phyloP scores from a whole-genome alignment of 2,797 vertebrate species.

The Enteromius afrohamiltoni region DNA sequence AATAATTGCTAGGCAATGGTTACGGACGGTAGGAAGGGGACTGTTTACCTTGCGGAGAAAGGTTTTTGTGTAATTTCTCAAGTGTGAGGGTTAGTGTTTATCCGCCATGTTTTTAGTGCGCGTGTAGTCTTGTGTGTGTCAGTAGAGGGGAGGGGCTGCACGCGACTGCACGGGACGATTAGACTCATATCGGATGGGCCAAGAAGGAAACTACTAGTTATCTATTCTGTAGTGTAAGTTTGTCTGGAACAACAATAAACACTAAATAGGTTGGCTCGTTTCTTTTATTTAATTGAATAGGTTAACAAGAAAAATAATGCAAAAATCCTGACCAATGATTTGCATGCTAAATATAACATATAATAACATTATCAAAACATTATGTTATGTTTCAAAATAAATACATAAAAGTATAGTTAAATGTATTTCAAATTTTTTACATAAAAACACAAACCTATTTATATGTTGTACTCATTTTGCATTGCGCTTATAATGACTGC shows the following conservation, averaged over 20 bases:
- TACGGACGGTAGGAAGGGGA: constrained; percentile 54
- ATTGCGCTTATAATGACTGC: background rate
- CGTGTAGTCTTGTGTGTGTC: constrained; percentile 56
- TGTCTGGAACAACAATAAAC: background rate
- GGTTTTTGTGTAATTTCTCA: constrained; percentile 72
- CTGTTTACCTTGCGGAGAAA: constrained; percentile 76
- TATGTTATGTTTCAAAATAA: background rate
- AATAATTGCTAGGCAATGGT: constrained; percentile 37
- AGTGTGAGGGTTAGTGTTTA: constrained; percentile 75
- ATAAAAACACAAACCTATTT: background rate
- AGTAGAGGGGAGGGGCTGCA: constrained; percentile 48
- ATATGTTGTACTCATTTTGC: background rate
- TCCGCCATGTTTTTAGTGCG: constrained; percentile 80
- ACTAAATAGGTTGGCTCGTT: background rate
- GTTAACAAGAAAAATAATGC: background rate
- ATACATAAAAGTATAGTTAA: background rate
- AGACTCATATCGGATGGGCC: constrained; percentile 4
- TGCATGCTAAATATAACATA: background rate
- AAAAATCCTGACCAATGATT: background rate
- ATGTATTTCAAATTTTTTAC: background rate
- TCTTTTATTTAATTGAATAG: background rate
- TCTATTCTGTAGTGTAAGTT: background rate
- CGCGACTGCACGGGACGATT: constrained; percentile 27
- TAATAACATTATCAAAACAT: background rate
- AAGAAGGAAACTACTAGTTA: background rate